Base-by-base conservation (phyloP, 2,888 invertebrate species). In the Eudemis profundana region DNA sequence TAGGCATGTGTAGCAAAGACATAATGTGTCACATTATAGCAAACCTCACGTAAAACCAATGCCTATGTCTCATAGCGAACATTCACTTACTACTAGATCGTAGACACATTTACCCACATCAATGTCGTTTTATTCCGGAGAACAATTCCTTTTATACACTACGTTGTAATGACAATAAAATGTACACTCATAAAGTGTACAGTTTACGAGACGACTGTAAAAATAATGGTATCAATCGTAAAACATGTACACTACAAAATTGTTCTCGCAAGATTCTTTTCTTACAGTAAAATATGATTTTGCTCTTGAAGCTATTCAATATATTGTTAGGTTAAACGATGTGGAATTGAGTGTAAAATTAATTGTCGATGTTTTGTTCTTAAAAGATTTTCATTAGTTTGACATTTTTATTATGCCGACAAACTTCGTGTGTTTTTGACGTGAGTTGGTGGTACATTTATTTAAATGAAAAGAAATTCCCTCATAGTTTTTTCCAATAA, bases 201-300 rank as follows among this genome's bases (percentile, higher is more conserved):
- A 68, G 68, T 80, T 79, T 80, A 81, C 76, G 77, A 78, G 73
- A 56, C 68, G 70, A 71, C 73, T 61, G 69, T 72, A 73, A 75
- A 76, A 76, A 81, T 78, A 77, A 78, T 77, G 70, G 76, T 75
- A 73, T 74, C 70, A 74, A 77, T 78, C 81, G 77, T 83, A 77
- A 75, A 77, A 69, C 59, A 71, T 76, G 70, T 76, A 76, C 72
- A 74, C 72, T 71, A 76, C 74, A 78, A 78, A 76, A 71, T 64
- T 67, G 69, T 69, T 57, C 60, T 27, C 70, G 68, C 59, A 66
- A 67, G 70, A 73, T 73, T 69, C 72, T 72, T 63, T 68, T 68
- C 15, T 23, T 46, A 46, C 36, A 49, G 27, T 53, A 47, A 54
- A 51, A 21, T 60, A 65, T 40, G 51, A 65, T 46, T 53, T 47